Conservation (phyloP, 2,888 invertebrate species). For the Caenorhabditis auriculariae region DNA sequence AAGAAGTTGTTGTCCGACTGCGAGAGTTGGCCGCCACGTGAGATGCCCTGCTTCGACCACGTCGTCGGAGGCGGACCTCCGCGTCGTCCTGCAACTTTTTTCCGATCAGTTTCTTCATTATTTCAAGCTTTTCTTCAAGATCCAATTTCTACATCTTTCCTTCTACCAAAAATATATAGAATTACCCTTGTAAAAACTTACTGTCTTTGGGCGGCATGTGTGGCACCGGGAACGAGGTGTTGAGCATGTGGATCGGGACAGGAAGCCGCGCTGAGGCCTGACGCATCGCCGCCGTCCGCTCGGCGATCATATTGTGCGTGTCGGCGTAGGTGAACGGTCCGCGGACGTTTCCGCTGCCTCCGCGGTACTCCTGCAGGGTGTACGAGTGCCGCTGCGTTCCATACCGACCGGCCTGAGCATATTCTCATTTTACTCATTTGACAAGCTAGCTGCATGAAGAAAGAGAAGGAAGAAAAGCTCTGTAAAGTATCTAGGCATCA, state of each 20-base stretch:
- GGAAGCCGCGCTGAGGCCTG: constrained; percentile 24
- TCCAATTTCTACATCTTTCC: background rate
- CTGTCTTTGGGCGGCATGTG: constrained; percentile 6
- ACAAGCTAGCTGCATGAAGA: too few species aligned
- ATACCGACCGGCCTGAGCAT: constrained; percentile 7
- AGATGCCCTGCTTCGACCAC: background rate
- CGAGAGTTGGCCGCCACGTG: background rate
- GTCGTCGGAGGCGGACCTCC: background rate
- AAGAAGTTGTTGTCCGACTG: background rate
- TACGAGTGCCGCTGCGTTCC: constrained; percentile 31
- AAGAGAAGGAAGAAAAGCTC: too few species aligned
- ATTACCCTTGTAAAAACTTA: too few species aligned
- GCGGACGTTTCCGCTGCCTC: constrained; percentile 10
- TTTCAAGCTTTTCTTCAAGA: too few species aligned
- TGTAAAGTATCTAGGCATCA: too few species aligned
- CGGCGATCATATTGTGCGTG: constrained; percentile 21
- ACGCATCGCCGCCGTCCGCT: constrained; percentile 12
- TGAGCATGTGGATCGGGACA: constrained; percentile 40
- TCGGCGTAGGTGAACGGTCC: constrained; percentile 27
- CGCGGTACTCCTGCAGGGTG: constrained; percentile 34
- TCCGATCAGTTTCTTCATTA: background rate
- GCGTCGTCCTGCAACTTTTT: constrained; percentile 10
- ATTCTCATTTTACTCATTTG: too few species aligned
- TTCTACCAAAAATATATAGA: too few species aligned
- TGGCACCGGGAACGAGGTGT: too few species aligned